Base-by-base conservation (phyloP, 2,113 vertebrate genomes). In the Pterophyllum scalare region DNA sequence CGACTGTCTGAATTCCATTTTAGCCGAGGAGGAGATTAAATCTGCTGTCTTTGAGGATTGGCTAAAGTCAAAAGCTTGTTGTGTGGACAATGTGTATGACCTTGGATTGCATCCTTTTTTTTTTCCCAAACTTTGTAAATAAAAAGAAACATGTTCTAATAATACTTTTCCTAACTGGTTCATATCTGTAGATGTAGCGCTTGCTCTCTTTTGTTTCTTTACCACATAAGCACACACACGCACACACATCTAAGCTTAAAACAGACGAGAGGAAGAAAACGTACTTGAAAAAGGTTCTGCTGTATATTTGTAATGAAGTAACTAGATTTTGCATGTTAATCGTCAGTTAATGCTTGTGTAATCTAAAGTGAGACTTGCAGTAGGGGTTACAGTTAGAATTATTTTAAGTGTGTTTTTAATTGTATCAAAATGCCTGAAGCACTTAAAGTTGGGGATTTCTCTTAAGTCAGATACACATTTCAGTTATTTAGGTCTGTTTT, bases 91-190 rank as follows among this genome's bases (percentile, higher is more conserved):
- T 83, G 83, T 92, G 89, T 93, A 77, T 91, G 88, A 92, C 77
- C 62, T 82, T 80, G 80, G 81, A 92, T 90, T 81, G 79, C 88
- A 90, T 87, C 89, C 52, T 79, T 88, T 87, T 84, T 74, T 61
- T 77, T 35, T 79, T 93, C 93, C 88, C 76, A 77, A 91, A 91
- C 59, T 94, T 95, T 94, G 93, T 95, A 93, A 96, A 95, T 95
- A 94, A 96, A 95, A 92, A 70, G 49, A 91, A 91, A 94, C 86
- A 79, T 88, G 91, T 87, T 93, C 70, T 67, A 77, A 94, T 88
- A 40, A 46, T 52, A 81, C 33, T 84, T 86, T 86, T 81, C 20
- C 24, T 52, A n/a, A 40, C 87, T 88, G 88, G 33, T 89, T 91
- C 65, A 35, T 61, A 11, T 46, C 10, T 19, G 9, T 7, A 72